Base-by-base conservation (phyloP, 2,113 vertebrate genomes). In the Oenanthe oenanthe region DNA sequence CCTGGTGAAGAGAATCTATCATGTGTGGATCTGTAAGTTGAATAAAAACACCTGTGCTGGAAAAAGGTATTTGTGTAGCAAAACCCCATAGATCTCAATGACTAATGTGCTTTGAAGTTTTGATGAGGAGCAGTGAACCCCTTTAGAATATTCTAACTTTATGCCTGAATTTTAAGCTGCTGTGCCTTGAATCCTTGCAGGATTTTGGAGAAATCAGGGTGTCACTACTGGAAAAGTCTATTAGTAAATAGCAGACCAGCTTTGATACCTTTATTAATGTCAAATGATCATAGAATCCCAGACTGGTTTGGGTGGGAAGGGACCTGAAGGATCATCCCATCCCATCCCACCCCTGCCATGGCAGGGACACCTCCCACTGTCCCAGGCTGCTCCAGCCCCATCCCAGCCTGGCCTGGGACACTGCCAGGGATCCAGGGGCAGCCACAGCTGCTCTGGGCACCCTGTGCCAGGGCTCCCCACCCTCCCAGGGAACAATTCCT, bases 11-110 rank as follows among this genome's bases (percentile, higher is more conserved):
- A 98, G 98, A 92, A 98, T 99, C 91, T 99, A 99, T 97, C 98
- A 94, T 2, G 98, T 99, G 26, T 99, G 99, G 99, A 98, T 99
- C 88, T 98, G 99, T 99, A 97, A 98, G 99, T 98, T 74, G 38
- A 68, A 21, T 22, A 38, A 79, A 42, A 45, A 70, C 51, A 47
- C 6, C 17, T 58, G 28, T 56, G 21, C 51, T 75, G 63, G 45
- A 31, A 40, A 74, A 63, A 61, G 2, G 3, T 21, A 0, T 13
- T 2, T 36, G 25, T 47, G 22, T 53, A 26, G 7, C 50, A 36
- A 72, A 77, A 6, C 5, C 12, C 1, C 7, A 2, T 4, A 40
- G 29, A 54, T 54, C 18, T 67, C 16, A 9, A 1, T 78, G 17
- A 29, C 10, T 70, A 29, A 0, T 0, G 3, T n/a, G 38, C 63